phyloP scores from a whole-genome alignment of 2,113 vertebrate species.

The Hemiscyllium ocellatum region DNA sequence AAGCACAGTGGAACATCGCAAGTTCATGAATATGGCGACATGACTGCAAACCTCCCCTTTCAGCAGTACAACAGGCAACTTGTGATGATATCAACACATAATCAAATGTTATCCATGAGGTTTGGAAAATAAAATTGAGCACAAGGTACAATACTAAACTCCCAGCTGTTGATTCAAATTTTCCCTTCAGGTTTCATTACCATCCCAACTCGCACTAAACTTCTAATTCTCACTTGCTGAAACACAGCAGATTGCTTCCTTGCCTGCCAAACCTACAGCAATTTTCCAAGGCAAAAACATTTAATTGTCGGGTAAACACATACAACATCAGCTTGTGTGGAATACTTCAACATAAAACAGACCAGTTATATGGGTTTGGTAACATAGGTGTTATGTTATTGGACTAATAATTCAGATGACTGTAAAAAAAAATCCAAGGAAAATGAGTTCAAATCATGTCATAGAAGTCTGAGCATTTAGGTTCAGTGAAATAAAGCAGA shows the following conservation, averaged over 20 bases:
- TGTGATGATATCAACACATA: not conserved
- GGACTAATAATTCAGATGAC: not conserved
- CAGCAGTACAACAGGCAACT: not conserved
- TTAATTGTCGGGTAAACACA: not conserved
- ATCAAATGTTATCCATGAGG: not conserved
- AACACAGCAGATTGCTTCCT: not conserved
- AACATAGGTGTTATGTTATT: not conserved
- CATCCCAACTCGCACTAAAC: not conserved
- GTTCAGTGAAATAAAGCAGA: not conserved
- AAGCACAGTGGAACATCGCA: not conserved
- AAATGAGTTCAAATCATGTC: not conserved
- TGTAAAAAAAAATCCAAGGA: not conserved
- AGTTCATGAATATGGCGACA: not conserved
- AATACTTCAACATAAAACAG: not conserved
- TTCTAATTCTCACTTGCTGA: not conserved
- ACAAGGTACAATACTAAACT: not conserved
- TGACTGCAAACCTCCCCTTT: not conserved
- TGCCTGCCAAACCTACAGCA: not conserved
- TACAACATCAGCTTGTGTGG: not conserved
- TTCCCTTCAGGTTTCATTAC: not conserved
- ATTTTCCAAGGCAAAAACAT: not conserved
- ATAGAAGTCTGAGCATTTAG: not conserved
- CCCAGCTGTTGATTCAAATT: conserved; percentile 1
- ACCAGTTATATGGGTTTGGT: not conserved
- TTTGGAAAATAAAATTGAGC: conserved; percentile 15